phyloP scores from a whole-genome alignment of 2,888 invertebrate species.

The Hemaris fuciformis region DNA sequence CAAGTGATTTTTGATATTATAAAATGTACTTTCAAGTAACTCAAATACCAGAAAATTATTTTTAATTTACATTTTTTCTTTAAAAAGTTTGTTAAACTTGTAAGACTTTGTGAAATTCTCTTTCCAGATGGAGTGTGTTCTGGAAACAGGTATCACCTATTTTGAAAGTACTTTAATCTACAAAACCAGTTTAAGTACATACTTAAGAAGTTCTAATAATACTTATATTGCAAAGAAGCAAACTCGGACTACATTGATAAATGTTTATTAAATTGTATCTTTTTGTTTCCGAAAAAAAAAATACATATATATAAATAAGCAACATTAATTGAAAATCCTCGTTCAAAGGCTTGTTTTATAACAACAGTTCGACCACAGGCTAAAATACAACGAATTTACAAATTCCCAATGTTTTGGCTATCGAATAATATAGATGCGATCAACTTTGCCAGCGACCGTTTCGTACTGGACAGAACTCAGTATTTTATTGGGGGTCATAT shows the following conservation, averaged over 20 bases:
- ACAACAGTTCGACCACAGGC: neutral
- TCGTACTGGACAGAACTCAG: neutral
- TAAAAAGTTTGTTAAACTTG: too few species aligned
- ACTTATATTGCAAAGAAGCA: neutral
- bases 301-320: neutral
- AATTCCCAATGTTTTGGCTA: neutral
- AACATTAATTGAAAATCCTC: neutral
- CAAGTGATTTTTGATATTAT: too few species aligned
- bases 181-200: too few species aligned
- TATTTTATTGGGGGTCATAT: neutral
- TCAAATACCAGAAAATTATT: too few species aligned
- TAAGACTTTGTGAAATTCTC: too few species aligned
- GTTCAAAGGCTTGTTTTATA: conserved; percentile 7
- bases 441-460: neutral
- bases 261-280: neutral
- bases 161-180: too few species aligned
- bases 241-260: neutral
- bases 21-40: too few species aligned
- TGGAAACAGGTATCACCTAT: too few species aligned
- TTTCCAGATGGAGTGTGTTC: too few species aligned
- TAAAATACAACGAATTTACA: neutral
- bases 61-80: too few species aligned
- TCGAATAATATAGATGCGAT: conserved; percentile 4
- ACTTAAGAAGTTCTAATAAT: too few species aligned
- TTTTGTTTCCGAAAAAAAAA: too few species aligned